Percentiles rank a stretch among this genome's conserved stretches.
Evolutionary conservation across 2,113 vertebrate genomes (phyloP).

Genomic region (Todiramphus saurophagus): DNA sequence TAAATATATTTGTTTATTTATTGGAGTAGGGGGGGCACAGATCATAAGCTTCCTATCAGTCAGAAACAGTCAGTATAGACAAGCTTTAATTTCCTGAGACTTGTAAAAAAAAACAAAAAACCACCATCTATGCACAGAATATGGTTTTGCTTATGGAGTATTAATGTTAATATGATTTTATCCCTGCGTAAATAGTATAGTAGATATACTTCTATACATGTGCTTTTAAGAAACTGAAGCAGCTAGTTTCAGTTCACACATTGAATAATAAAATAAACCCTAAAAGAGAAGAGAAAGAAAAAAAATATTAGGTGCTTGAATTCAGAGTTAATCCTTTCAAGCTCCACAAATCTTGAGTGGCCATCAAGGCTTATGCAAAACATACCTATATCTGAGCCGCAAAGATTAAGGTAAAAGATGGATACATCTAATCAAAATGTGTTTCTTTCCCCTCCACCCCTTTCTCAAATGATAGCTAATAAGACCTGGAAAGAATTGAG

Average conservation of each 20-base stretch:
- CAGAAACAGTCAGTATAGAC: background rate
- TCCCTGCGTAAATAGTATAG: background rate
- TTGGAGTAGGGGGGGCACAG: background rate
- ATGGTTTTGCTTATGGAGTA: background rate
- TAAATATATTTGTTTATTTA: background rate
- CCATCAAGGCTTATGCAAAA: background rate
- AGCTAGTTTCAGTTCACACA: background rate
- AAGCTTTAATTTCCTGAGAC: constrained; percentile 23
- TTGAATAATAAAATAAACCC: background rate
- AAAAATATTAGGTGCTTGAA: background rate
- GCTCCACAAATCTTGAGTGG: background rate
- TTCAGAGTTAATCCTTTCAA: background rate
- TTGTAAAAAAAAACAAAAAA: background rate
- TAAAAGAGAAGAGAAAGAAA: background rate
- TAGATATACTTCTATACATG: background rate
- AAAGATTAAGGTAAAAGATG: constrained; percentile 24
- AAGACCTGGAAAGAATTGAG: background rate
- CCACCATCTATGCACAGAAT: background rate
- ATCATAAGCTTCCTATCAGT: constrained; percentile 19
- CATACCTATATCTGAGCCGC: background rate
- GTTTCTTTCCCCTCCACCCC: background rate
- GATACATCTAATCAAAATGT: background rate
- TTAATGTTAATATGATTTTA: background rate
- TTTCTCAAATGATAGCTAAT: background rate
- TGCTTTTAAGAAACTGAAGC: background rate